These are phyloP conservation scores for Abscondita cerata DNA, from an alignment of 2,888 invertebrate species.

Conservation along the genomic window DNA sequence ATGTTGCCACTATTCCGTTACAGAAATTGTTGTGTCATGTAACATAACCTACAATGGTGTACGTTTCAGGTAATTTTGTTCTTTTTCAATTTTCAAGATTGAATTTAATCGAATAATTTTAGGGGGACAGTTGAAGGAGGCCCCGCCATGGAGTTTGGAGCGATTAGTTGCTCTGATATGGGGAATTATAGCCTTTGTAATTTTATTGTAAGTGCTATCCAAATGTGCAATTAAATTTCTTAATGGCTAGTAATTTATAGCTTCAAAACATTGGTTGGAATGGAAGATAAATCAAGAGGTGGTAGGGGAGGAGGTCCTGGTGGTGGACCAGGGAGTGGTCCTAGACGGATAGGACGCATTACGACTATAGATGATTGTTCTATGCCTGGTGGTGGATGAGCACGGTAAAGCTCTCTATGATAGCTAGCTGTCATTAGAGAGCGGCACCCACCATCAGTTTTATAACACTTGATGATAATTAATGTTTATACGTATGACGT, in stretches of 20 bases:
- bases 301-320: constrained; percentile 43
- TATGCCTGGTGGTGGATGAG: constrained; percentile 49
- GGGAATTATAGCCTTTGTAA: constrained; percentile 63
- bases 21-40: not conserved
- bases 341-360: constrained; percentile 41
- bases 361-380: constrained; percentile 47
- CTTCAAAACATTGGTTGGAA: constrained; percentile 48
- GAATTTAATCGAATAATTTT: constrained; percentile 2
- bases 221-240: no score
- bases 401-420: constrained; percentile 46
- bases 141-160: constrained; percentile 59
- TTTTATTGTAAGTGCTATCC: constrained; percentile 67
- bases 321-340: constrained; percentile 39
- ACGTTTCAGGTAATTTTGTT: constrained; percentile 40
- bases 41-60: constrained; percentile 38
- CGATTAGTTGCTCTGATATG: constrained; percentile 62
- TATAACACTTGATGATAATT: not conserved
- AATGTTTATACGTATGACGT: constrained; percentile 41
- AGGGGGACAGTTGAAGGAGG: constrained; percentile 65
- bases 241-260: no score
- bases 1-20: no score
- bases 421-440: constrained; percentile 36
- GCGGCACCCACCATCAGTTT: constrained; percentile 28
- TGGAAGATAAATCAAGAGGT: constrained; percentile 42
- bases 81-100: not conserved